Evolutionary conservation across 2,797 vertebrate genomes (phyloP), one percentile per base, ranked within the genome.

Genomic region (Bradypodion pumilum): DNA sequence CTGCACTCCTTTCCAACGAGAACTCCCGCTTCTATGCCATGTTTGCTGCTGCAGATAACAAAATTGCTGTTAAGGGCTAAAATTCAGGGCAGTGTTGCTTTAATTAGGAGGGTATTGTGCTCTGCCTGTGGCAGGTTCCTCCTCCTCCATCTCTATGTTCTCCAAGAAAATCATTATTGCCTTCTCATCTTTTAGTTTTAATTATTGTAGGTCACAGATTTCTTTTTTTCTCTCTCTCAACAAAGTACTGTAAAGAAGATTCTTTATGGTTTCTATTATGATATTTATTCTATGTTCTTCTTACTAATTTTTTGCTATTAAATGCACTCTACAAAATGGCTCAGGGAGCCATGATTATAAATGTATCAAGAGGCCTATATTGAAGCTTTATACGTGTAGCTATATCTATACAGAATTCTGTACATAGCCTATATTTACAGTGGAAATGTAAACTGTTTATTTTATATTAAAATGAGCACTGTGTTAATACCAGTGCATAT

Each of bases 11-110:
- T 94, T 97, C 98, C 94, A 98, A 98, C 0, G 98, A 98, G 93
- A 98, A 98, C 94, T 98, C 98, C 0, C 96, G 97, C 80, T 97
- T 98, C 94, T 96, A 96, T 56, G 97, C 97, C 88, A 98, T 99
- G 97, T 96, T 98, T 93, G 97, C 97, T 59, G 98, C 98, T 81
- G 95, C 96, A 0, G 97, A 98, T 88, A 98, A 97, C 96, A 98
- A 99, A 95, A 93, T 97, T 80, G 97, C 98, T 19, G 97, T 98
- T 84, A 96, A 98, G 95, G 98, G 98, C 95, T 98, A 92, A 96
- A 95, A 92, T 91, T 72, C 74, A 82, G 78, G 85, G 83, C 52
- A 80, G 89, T 60, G 87, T 90, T 92, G 92, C 89, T 92, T 93
- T 90, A 86, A 80, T 89, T 89, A 37, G 90, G 92, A 94, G 92